A percentile compares a stretch with the other conserved stretches of the same genome.
These are phyloP conservation scores for Galendromus occidentalis DNA, from an alignment of 1,140 invertebrate genomes.

Conservation along the genomic window DNA sequence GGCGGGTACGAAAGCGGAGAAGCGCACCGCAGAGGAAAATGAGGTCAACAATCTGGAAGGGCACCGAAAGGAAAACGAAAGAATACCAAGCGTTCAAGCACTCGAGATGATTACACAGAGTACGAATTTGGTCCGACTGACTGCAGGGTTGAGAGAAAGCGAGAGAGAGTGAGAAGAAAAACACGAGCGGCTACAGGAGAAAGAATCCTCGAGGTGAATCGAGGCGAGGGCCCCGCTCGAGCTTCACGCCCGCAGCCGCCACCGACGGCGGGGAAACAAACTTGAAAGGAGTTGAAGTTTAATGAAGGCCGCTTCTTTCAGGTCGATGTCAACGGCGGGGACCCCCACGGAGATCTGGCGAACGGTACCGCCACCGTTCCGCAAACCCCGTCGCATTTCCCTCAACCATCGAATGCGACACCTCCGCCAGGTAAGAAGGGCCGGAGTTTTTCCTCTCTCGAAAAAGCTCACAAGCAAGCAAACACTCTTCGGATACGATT, in stretches of 20 bases:
- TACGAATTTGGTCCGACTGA: too few species aligned
- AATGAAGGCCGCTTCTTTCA: background rate
- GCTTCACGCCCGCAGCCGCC: too few species aligned
- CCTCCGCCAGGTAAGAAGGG: background rate
- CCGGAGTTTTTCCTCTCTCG: background rate
- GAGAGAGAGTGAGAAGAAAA: too few species aligned
- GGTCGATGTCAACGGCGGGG: background rate
- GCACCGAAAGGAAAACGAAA: too few species aligned
- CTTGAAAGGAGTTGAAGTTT: background rate
- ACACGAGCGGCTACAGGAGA: background rate
- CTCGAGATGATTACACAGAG: too few species aligned
- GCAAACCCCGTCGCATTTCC: background rate
- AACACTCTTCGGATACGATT: background rate
- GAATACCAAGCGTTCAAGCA: too few species aligned
- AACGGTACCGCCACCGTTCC: background rate
- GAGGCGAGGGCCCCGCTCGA: background rate
- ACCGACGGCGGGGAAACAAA: background rate
- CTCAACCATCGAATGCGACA: conserved; percentile 6
- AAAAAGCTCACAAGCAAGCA: background rate
- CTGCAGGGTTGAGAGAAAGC: too few species aligned
- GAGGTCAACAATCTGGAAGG: too few species aligned
- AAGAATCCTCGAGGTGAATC: background rate
- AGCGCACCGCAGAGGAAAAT: too few species aligned
- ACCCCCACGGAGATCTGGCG: background rate
- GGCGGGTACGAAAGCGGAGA: too few species aligned